These are phyloP conservation scores for Drosophila neocordata DNA, from an alignment of 1,140 invertebrate genomes.

Conservation along the genomic window DNA sequence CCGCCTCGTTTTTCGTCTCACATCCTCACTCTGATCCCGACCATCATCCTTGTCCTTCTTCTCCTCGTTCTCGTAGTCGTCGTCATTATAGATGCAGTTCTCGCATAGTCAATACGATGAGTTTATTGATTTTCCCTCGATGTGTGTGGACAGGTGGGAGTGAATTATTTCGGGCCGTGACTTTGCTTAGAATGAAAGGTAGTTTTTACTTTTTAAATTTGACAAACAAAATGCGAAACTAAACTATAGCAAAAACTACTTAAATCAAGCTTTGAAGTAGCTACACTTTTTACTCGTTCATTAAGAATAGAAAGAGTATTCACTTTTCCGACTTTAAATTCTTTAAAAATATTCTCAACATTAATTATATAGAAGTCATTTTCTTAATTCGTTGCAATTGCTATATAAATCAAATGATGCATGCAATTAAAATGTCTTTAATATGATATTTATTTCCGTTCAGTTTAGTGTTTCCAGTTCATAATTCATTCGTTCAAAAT, in stretches of 20 bases:
- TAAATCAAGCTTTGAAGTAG: too few species aligned
- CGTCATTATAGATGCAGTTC: conserved; percentile 25
- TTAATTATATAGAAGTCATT: too few species aligned
- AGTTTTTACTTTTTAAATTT: neutral
- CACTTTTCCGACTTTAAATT: too few species aligned
- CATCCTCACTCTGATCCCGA: neutral
- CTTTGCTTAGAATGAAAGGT: conserved; percentile 3
- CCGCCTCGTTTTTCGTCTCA: neutral
- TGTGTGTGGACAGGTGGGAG: conserved; percentile 4
- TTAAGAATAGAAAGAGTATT: too few species aligned
- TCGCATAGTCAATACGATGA: conserved; percentile 33
- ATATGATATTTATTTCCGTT: conserved; percentile 1
- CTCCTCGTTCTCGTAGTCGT: conserved; percentile 29
- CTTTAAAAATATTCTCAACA: too few species aligned
- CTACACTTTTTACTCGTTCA: too few species aligned
- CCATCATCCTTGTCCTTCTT: neutral
- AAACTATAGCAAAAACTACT: too few species aligned
- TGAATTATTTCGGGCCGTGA: neutral
- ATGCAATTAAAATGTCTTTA: neutral
- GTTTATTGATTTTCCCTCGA: conserved; percentile 52
- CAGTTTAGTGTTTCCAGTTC: neutral
- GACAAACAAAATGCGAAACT: neutral
- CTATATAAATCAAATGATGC: neutral
- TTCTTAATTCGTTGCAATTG: neutral
- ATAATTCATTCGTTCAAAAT: neutral